Conservation (phyloP, 1,140 invertebrate genomes). For the Monomorium pharaonis region DNA sequence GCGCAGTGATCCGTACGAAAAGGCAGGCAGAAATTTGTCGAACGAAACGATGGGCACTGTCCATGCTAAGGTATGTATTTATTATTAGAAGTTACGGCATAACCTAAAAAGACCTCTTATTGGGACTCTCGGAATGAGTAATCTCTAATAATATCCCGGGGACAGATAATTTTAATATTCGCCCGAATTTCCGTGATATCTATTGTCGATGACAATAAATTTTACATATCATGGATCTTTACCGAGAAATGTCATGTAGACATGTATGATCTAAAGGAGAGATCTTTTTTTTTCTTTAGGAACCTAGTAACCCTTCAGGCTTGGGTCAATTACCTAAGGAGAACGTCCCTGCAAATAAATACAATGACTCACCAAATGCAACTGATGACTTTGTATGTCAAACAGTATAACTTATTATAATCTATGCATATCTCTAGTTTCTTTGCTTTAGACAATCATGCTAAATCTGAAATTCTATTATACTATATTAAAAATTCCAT, state of each 20-base stretch:
- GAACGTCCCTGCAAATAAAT: constrained; percentile 38
- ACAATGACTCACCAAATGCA: not conserved
- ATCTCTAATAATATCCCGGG: constrained; percentile 73
- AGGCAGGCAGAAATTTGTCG: constrained; percentile 11
- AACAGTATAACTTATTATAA: not conserved
- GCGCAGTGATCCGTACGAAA: not conserved
- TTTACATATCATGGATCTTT: not conserved
- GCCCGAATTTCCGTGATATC: not conserved
- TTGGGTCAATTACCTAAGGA: constrained; percentile 6
- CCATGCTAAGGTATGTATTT: constrained; percentile 81
- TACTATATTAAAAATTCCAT: not conserved
- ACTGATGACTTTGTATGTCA: not conserved
- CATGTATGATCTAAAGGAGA: not conserved
- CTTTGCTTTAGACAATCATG: not conserved
- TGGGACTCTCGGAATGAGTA: constrained; percentile 64
- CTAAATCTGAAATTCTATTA: not conserved
- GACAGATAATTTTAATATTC: constrained; percentile 3
- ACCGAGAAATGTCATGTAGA: not conserved
- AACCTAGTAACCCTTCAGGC: constrained; percentile 41
- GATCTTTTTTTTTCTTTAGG: constrained; percentile 42
- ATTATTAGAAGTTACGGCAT: constrained; percentile 63
- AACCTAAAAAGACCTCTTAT: constrained; percentile 69
- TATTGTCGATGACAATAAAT: not conserved
- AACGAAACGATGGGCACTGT: constrained; percentile 80
- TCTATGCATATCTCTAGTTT: not conserved